Evolutionary conservation across 2,888 invertebrate species (phyloP).

Genomic region (Conomelus anceps): DNA sequence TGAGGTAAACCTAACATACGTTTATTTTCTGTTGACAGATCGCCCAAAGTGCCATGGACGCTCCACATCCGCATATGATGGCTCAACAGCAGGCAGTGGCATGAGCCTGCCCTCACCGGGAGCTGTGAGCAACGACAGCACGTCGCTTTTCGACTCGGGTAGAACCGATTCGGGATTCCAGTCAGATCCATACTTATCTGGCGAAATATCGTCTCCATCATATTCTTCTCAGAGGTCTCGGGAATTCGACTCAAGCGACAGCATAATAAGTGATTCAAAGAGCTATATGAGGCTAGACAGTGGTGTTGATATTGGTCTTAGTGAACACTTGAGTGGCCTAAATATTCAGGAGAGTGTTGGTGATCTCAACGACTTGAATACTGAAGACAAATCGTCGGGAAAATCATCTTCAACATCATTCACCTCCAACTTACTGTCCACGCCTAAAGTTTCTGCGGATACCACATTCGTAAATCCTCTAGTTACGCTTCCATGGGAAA

Average conservation of each 20-base stretch:
- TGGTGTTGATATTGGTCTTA: slow-evolving; percentile 55
- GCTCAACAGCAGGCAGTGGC: neutral
- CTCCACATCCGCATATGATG: neutral
- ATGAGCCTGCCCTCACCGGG: neutral
- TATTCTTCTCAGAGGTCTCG: neutral
- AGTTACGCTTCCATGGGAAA: slow-evolving; percentile 48
- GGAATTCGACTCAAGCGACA: neutral
- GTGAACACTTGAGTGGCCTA: slow-evolving; percentile 56
- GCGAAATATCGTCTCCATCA: neutral
- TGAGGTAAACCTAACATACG: neutral
- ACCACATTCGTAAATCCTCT: neutral
- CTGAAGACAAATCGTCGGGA: neutral
- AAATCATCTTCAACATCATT: neutral
- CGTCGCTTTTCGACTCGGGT: neutral
- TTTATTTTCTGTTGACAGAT: neutral
- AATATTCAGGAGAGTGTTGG: slow-evolving; percentile 36
- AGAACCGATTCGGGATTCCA: neutral
- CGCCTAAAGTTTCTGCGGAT: no score
- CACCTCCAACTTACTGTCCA: neutral
- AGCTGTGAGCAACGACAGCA: neutral
- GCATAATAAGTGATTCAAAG: slow-evolving; percentile 28
- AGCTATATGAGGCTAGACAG: slow-evolving; percentile 55
- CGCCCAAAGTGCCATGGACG: neutral
- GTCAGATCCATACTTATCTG: neutral
- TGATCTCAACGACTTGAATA: slow-evolving; percentile 23